Evolutionary conservation across 64 coral and sea anemone genomes (phyloP).

Genomic region (Dendrophyllia cribrosa): DNA sequence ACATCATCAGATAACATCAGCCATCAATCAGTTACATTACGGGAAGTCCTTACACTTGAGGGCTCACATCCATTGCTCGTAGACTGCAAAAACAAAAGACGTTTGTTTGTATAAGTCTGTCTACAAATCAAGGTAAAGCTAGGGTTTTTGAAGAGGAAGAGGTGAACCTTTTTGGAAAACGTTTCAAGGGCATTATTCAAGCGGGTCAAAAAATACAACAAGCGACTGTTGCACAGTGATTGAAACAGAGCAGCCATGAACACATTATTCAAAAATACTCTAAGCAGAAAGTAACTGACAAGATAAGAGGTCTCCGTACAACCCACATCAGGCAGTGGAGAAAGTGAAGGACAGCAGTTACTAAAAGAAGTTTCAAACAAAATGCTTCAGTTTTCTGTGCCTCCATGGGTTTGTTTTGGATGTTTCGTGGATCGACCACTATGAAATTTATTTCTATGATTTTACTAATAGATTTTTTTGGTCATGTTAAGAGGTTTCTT

Average conservation of each 20-base stretch:
- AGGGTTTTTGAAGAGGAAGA: conserved; percentile 10
- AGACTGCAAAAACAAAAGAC: background rate
- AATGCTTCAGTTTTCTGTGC: background rate
- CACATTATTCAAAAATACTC: background rate
- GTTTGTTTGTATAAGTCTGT: background rate
- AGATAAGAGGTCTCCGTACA: conserved; percentile 11
- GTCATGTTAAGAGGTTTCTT: too few relatives aligned
- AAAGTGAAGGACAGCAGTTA: background rate
- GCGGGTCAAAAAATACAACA: background rate
- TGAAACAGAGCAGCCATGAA: background rate
- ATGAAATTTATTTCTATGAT: background rate
- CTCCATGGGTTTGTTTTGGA: background rate
- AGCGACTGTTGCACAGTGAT: background rate
- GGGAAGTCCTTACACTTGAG: conserved; percentile 3
- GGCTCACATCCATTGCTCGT: background rate
- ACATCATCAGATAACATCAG: background rate
- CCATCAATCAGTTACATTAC: background rate
- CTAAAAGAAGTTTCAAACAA: background rate
- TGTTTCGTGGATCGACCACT: background rate
- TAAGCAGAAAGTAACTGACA: conserved; percentile 14
- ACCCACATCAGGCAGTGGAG: conserved; percentile 21
- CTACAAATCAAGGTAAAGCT: background rate
- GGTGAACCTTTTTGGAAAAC: background rate
- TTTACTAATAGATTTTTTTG: too few relatives aligned
- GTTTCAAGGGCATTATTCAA: conserved; percentile 25